Conservation (phyloP, 2,113 vertebrate genomes). For the Stigmatopora argus region DNA sequence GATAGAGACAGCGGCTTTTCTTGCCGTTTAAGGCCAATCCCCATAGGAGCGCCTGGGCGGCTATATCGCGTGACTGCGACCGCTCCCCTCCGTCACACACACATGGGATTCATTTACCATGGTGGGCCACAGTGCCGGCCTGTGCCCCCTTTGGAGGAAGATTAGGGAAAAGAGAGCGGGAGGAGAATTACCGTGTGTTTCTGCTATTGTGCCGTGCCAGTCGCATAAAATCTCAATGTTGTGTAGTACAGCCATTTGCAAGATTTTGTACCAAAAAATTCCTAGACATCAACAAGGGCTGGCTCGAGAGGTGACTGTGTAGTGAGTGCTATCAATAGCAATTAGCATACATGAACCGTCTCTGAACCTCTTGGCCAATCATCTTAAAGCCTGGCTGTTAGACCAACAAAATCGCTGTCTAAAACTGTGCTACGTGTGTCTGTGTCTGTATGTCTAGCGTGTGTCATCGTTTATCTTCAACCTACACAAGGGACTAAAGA, state of each 20-base stretch:
- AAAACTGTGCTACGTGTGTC: too few relatives aligned
- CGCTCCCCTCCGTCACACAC: slow-evolving; percentile 65
- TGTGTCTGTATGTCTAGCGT: too few relatives aligned
- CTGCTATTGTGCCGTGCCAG: slow-evolving; percentile 32
- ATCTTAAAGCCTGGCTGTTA: too few relatives aligned
- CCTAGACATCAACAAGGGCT: too few relatives aligned
- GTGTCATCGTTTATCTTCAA: too few relatives aligned
- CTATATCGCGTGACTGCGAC: slow-evolving; percentile 69
- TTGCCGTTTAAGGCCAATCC: slow-evolving; percentile 61
- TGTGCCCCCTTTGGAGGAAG: slow-evolving; percentile 54
- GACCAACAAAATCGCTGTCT: too few relatives aligned
- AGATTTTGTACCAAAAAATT: too few relatives aligned
- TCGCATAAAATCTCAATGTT: slow-evolving; percentile 23
- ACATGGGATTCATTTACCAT: slow-evolving; percentile 74
- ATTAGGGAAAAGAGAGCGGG: slow-evolving; percentile 31
- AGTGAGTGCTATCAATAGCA: too few relatives aligned
- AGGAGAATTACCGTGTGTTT: slow-evolving; percentile 28
- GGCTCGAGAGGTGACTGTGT: too few relatives aligned
- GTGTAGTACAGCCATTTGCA: not conserved
- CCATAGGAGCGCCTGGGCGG: slow-evolving; percentile 62
- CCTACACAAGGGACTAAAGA: too few relatives aligned
- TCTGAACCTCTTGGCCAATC: too few relatives aligned
- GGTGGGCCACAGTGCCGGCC: slow-evolving; percentile 61
- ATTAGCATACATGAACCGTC: too few relatives aligned
- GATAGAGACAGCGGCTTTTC: slow-evolving; percentile 39